Evolutionary conservation across 1,140 invertebrate genomes (phyloP).

Genomic region (Metopolophium dirhodum): DNA sequence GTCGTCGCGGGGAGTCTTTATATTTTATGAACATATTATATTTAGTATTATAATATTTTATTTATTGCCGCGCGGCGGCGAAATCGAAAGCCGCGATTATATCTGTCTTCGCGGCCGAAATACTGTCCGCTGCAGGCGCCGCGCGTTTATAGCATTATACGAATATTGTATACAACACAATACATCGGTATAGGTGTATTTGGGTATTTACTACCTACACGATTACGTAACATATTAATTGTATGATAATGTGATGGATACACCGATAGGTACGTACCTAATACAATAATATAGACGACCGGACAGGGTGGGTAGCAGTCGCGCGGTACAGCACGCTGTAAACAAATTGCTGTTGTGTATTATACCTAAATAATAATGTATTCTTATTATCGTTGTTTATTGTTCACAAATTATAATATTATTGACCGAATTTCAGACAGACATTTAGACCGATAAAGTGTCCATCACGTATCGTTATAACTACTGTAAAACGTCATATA

Average conservation of each 20-base stretch:
- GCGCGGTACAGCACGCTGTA: not conserved
- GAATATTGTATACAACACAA: not conserved
- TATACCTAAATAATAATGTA: too few species aligned
- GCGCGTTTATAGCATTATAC: not conserved
- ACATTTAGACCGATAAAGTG: not conserved
- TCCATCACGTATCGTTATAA: not conserved
- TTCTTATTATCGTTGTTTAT: not conserved
- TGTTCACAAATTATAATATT: not conserved
- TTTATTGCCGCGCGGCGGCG: constrained; percentile 15
- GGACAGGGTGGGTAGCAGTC: not conserved
- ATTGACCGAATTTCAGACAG: not conserved
- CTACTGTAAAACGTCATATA: not conserved
- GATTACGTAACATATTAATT: not conserved
- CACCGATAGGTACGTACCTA: not conserved
- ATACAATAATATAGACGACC: not conserved
- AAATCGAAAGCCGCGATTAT: constrained; percentile 22
- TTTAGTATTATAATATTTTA: constrained; percentile 4
- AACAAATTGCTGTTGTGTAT: not conserved
- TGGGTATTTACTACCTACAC: not conserved
- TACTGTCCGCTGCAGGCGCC: not conserved
- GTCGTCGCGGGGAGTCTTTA: constrained; percentile 19
- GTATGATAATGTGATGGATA: not conserved
- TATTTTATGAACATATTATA: not conserved
- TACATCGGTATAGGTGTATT: not conserved
- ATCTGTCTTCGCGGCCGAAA: not conserved